These are phyloP conservation scores for Napeogenes sylphis DNA, from an alignment of 2,888 invertebrate species.

Conservation along the genomic window DNA sequence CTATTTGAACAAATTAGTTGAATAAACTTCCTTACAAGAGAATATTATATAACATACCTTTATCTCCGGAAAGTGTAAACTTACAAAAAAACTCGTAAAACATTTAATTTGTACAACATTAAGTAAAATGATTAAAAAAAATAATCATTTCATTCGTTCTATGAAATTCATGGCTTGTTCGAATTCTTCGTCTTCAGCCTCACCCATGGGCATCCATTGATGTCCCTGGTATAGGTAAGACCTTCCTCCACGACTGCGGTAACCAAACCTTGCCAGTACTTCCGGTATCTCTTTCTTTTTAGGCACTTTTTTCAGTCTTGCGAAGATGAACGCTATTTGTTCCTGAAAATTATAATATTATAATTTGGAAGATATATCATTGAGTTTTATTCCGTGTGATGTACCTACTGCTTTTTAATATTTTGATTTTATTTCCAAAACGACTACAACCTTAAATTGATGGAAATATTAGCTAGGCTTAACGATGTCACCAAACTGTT, in stretches of 20 bases:
- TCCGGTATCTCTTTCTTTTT: conserved; percentile 42
- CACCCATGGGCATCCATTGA: conserved; percentile 56
- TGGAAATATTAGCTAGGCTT: too few relatives aligned
- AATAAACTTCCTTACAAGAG: conserved; percentile 37
- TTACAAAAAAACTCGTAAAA: not conserved
- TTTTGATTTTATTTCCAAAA: too few relatives aligned
- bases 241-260: conserved; percentile 43
- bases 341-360: conserved; percentile 35
- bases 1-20: conserved; percentile 57
- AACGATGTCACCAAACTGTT: too few relatives aligned
- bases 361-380: not conserved
- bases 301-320: conserved; percentile 45
- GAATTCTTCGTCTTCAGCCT: conserved; percentile 40
- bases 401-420: too few relatives aligned
- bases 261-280: conserved; percentile 46
- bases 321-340: conserved; percentile 36
- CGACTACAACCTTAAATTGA: too few relatives aligned
- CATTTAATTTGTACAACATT: not conserved
- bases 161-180: conserved; percentile 15
- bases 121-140: too few relatives aligned
- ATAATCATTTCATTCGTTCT: too few relatives aligned
- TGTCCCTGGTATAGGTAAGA: conserved; percentile 60
- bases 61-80: not conserved
- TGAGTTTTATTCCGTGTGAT: too few relatives aligned
- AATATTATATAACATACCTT: conserved; percentile 24